These are phyloP conservation scores for Helogale parvula DNA, from an alignment of 2,113 vertebrate genomes.

Conservation along the genomic window DNA sequence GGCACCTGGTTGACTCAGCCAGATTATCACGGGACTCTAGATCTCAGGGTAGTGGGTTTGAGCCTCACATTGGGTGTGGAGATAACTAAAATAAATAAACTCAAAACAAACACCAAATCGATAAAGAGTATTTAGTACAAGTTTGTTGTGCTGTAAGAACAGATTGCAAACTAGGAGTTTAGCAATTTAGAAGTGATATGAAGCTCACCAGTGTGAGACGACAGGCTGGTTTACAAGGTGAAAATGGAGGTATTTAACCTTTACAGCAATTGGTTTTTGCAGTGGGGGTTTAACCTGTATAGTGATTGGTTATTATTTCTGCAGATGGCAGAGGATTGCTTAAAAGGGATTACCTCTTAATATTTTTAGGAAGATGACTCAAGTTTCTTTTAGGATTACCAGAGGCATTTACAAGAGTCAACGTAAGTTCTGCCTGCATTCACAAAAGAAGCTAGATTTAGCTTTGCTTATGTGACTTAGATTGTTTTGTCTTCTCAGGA, in stretches of 20 bases:
- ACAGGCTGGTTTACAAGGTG: background rate
- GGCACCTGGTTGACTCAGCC: background rate
- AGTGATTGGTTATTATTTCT: background rate
- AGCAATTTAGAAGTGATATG: background rate
- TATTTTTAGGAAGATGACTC: background rate
- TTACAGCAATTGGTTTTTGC: background rate
- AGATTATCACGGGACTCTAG: background rate
- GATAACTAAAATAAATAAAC: background rate
- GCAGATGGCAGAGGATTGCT: background rate
- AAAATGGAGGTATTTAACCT: background rate
- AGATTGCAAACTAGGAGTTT: background rate
- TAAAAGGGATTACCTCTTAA: background rate
- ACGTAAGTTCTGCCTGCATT: background rate
- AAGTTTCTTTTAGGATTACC: background rate
- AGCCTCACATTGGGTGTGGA: background rate
- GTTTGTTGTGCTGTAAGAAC: background rate
- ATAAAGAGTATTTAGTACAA: background rate
- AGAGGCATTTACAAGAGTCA: background rate
- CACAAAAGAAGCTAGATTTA: background rate
- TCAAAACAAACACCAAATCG: background rate
- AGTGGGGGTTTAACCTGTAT: background rate
- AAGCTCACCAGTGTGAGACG: background rate
- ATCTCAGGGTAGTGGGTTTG: background rate
- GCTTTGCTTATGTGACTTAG: background rate
- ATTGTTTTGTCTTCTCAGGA: background rate